Base-by-base conservation (phyloP, 2,113 vertebrate species). In the Pantherophis guttatus region DNA sequence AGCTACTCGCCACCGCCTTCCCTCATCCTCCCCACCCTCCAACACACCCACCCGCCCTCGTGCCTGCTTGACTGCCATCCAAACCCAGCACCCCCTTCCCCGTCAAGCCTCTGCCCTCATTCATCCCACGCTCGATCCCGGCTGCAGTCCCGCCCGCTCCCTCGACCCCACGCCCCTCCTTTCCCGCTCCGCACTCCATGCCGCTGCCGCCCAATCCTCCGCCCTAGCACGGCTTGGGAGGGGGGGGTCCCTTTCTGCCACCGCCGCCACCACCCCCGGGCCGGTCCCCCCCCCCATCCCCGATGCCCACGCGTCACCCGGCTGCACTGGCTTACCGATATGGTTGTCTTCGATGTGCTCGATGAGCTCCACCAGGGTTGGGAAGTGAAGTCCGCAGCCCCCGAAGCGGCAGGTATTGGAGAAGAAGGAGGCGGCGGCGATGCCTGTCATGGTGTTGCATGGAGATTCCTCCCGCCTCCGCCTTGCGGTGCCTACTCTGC, bases 401-500 rank as follows among this genome's bases (percentile, higher is more conserved):
- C 98, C 98, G 97, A 99, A 99, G 88, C 98, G 98, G 98, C 99
- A 99, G 94, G 98, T 97, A 97, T 99, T 99, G 98, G 99, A 99
- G 96, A 99, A 99, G 98, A 99, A 99, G 97, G 99, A 99, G 97
- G 98, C 98, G 96, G 99, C 99, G 97, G 99, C 99, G 98, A 99
- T 99, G 98, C 98, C 98, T 97, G 98, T 99, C 99, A 99, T 99
- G 98, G 98, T 98, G 97, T 97, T 98, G 98, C 98, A 99, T 98
- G 95, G 97, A 98, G 97, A 96, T 96, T 95, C 97, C 29, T 7
- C 21, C 75, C 52, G 70, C 70, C 70, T 81, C 33, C 70, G 70
- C 70, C 17, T 21, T 39, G 94, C 93, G 94, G 96, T 95, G 96
- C 97, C 96, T 96, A 94, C 96, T 96, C 95, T 95, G 95, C 97